These are phyloP conservation scores for Heteromormyrus szaboi DNA, from an alignment of 2,797 vertebrate species.

Conservation along the genomic window DNA sequence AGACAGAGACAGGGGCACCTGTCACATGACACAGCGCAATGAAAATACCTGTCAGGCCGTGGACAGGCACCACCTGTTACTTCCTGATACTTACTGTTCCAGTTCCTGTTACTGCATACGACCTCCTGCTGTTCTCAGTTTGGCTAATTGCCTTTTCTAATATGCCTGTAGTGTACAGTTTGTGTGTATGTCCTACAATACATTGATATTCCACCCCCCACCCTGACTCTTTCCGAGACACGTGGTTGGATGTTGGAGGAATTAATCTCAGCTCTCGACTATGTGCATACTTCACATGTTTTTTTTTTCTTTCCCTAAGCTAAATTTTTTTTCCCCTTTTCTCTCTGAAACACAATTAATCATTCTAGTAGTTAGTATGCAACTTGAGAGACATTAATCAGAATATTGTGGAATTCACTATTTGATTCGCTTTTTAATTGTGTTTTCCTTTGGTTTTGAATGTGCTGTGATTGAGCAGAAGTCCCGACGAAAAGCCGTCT, in stretches of 20 bases:
- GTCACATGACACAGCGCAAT: background rate
- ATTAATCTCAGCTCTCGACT: background rate
- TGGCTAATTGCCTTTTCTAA: background rate
- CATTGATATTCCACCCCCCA: background rate
- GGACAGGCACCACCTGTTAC: background rate
- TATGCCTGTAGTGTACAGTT: background rate
- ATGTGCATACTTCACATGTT: background rate
- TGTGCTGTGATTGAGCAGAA: background rate
- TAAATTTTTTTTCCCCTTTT: background rate
- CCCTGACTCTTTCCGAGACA: background rate
- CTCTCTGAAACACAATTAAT: background rate
- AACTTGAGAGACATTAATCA: background rate
- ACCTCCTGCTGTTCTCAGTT: background rate
- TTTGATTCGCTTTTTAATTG: background rate
- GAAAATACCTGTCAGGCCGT: background rate
- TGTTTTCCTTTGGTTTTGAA: background rate
- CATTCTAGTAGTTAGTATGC: background rate
- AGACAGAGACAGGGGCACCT: background rate
- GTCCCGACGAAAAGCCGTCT: background rate
- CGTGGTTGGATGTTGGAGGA: background rate
- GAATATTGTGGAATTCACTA: conserved; percentile 4
- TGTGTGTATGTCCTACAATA: background rate
- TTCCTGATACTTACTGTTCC: background rate
- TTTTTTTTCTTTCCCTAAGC: background rate
- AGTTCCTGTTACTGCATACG: background rate